These are phyloP conservation scores for Cynopterus brachyotis DNA, from an alignment of 2,113 vertebrate genomes.

Conservation along the genomic window DNA sequence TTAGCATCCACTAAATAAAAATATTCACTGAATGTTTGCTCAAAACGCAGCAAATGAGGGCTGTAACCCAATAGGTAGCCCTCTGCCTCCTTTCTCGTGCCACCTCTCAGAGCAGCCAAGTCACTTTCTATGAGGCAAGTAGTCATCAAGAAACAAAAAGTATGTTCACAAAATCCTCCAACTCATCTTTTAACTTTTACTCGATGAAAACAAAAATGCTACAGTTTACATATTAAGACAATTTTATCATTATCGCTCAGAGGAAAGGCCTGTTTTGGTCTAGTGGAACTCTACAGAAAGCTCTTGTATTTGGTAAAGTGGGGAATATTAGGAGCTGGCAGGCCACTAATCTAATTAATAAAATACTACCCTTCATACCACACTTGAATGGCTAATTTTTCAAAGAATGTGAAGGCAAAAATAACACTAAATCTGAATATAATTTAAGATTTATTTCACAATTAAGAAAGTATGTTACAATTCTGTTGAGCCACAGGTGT, in stretches of 20 bases:
- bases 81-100: conserved; percentile 61
- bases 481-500: background rate
- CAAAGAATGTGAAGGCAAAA: background rate
- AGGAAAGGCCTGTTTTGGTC: background rate
- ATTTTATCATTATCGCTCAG: background rate
- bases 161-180: background rate
- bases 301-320: background rate
- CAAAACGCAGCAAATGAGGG: conserved; percentile 60
- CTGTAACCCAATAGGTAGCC: conserved; percentile 76
- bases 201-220: background rate
- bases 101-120: conserved; percentile 58
- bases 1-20: conserved; percentile 64
- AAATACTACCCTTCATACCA: background rate
- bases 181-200: background rate
- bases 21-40: conserved; percentile 62
- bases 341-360: background rate
- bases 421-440: background rate
- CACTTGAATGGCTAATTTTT: background rate
- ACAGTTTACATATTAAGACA: background rate
- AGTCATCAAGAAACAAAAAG: background rate
- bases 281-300: background rate
- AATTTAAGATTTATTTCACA: background rate
- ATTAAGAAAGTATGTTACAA: background rate
- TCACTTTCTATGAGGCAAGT: conserved; percentile 49
- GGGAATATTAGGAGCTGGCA: background rate